These are phyloP conservation scores for Cydia splendana DNA, from an alignment of 1,140 invertebrate genomes.

Conservation along the genomic window DNA sequence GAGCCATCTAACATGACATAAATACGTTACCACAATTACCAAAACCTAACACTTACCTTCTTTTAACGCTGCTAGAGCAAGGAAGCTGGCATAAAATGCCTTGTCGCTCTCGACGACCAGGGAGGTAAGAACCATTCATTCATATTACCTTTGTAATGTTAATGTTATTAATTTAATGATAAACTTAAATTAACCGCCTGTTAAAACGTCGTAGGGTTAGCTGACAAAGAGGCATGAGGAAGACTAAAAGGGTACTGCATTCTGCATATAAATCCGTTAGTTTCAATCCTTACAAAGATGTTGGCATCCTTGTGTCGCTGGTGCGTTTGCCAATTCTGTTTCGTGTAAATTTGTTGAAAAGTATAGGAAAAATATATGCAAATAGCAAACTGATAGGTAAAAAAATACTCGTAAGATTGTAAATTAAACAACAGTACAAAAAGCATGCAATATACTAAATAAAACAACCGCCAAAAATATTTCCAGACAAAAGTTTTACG, in stretches of 20 bases:
- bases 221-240: constrained; percentile 31
- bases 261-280: constrained; percentile 29
- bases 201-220: constrained; percentile 31
- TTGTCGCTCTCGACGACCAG: constrained; percentile 26
- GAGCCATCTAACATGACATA: background rate
- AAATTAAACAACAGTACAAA: too few species aligned
- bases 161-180: constrained; percentile 6
- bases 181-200: constrained; percentile 30
- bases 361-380: background rate
- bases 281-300: constrained; percentile 30
- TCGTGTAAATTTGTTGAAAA: background rate
- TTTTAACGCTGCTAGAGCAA: constrained; percentile 28
- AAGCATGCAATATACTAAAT: too few species aligned
- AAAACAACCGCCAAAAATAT: too few species aligned
- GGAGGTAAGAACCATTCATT: constrained; percentile 23
- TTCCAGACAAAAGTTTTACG: too few species aligned
- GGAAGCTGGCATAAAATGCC: constrained; percentile 27
- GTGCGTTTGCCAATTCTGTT: constrained; percentile 12
- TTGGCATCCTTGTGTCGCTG: constrained; percentile 17
- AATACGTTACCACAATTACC: background rate
- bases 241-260: constrained; percentile 33
- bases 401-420: too few species aligned
- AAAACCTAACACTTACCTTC: constrained; percentile 27
- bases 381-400: too few species aligned
- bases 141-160: background rate